Evolutionary conservation across 2,797 vertebrate genomes (phyloP), one percentile per base, ranked within the genome.

Genomic region (Chloroceryle inda): DNA sequence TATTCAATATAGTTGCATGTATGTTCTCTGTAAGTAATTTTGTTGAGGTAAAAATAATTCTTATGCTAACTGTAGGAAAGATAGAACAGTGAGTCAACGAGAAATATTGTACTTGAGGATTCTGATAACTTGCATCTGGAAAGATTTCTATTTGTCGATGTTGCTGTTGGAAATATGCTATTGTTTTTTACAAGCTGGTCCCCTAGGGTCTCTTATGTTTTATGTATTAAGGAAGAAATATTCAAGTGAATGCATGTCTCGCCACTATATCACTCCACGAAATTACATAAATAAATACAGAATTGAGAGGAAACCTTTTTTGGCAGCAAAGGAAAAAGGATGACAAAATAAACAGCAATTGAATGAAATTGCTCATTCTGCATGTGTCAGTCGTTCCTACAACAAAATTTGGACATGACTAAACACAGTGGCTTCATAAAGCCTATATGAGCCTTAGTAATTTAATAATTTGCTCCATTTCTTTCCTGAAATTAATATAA

Each of bases 221-320:
- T 94, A 68, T 1, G 0, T 85, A 88, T 89, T 73, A 93, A 23
- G 37, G 45, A 93, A 95, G 44, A 94, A 91, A 91, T 64, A 72
- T 72, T 74, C 17, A 80, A 85, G 37, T 26, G 49, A 85, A 79
- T 87, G 6, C 45, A 91, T 63, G 44, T 89, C 93, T 80, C 44
- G 92, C 38, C 11, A 38, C 63, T 91, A 33, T 73, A 87, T 87
- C 52, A 27, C 44, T 82, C 40, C 12, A n/a, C 67, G 61, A 89
- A 90, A 92, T 85, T 72, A 29, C 49, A 89, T 68, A 87, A 92
- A 87, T 74, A 93, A 74, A 89, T 71, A 15, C 33, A 87, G 49
- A 71, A 91, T 49, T 93, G 29, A 73, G n/a, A 87, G 5, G 9
- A 86, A 92, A 95, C 6, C 2, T 2, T 59, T 85, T 92, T 85